These are phyloP conservation scores for Gouania willdenowi DNA, from an alignment of 2,797 vertebrate species.

Conservation along the genomic window DNA sequence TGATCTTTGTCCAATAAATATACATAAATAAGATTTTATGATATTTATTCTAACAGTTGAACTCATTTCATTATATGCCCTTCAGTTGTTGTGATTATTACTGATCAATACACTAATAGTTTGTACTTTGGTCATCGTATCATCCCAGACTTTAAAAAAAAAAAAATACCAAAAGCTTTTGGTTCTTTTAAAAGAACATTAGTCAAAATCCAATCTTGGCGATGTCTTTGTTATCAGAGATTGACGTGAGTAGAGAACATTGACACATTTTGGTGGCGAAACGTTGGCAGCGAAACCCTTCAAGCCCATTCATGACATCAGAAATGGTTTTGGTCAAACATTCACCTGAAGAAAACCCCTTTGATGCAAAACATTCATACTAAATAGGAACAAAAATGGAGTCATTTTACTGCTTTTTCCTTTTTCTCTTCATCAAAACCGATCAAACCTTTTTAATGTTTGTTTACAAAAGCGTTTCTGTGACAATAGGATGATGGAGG, in stretches of 20 bases:
- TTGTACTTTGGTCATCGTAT: neutral
- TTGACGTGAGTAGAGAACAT: no score
- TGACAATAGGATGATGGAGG: no score
- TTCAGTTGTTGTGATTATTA: slow-evolving; percentile 13
- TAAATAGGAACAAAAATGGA: no score
- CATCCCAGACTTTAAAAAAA: slow-evolving; percentile 1
- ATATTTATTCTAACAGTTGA: slow-evolving; percentile 4
- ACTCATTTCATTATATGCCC: slow-evolving; percentile 4
- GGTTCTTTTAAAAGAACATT: slow-evolving; percentile 7
- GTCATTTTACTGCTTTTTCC: no score
- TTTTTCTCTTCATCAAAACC: no score
- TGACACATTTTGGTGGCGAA: neutral
- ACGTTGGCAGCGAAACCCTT: neutral
- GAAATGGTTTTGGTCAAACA: no score
- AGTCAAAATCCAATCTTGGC: neutral
- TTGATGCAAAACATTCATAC: no score
- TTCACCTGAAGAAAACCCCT: slow-evolving; percentile 3
- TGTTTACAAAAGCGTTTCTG: no score
- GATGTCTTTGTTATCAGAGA: neutral
- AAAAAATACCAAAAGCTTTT: slow-evolving; percentile 2
- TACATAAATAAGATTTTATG: slow-evolving; percentile 41
- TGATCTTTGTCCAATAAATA: slow-evolving; percentile 48
- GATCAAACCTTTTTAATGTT: no score
- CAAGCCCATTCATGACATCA: neutral
- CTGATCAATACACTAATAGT: slow-evolving; percentile 3